Conservation (phyloP, 2,113 vertebrate genomes). For the Lampris megalopsis region DNA sequence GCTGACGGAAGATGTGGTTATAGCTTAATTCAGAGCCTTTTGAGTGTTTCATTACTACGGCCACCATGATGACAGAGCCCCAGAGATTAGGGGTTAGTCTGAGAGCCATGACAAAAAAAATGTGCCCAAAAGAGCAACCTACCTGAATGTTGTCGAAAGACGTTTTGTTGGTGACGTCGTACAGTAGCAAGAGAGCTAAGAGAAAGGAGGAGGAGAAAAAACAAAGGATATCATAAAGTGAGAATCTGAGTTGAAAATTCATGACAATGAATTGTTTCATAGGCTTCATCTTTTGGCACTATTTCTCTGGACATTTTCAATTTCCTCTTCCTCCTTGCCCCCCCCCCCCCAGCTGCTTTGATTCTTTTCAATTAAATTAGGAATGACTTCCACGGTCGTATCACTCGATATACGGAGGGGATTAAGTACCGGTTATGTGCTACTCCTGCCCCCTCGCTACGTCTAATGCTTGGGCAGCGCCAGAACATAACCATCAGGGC, state of each 20-base stretch:
- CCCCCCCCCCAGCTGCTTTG: too few species aligned
- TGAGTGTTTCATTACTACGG: too few species aligned
- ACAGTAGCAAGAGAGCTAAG: constrained; percentile 91
- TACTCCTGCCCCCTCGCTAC: background rate
- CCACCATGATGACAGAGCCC: too few species aligned
- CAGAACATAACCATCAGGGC: background rate
- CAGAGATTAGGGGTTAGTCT: too few species aligned
- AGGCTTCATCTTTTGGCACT: background rate
- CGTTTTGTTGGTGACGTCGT: constrained; percentile 92
- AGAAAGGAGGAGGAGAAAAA: constrained; percentile 27
- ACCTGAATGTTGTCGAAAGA: constrained; percentile 97
- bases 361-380: constrained; percentile 13
- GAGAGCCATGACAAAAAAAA: background rate
- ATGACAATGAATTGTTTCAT: constrained; percentile 3
- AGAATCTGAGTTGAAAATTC: background rate
- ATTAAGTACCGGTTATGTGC: background rate
- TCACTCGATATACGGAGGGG: background rate
- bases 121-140: constrained; percentile 24
- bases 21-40: too few species aligned
- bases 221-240: background rate
- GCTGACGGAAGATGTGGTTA: too few species aligned
- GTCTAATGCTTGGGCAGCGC: background rate
- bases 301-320: constrained; percentile 11
- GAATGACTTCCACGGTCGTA: background rate
- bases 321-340: background rate